phyloP scores from a whole-genome alignment of 2,888 invertebrate species.

The Sphaerophoria taeniata region DNA sequence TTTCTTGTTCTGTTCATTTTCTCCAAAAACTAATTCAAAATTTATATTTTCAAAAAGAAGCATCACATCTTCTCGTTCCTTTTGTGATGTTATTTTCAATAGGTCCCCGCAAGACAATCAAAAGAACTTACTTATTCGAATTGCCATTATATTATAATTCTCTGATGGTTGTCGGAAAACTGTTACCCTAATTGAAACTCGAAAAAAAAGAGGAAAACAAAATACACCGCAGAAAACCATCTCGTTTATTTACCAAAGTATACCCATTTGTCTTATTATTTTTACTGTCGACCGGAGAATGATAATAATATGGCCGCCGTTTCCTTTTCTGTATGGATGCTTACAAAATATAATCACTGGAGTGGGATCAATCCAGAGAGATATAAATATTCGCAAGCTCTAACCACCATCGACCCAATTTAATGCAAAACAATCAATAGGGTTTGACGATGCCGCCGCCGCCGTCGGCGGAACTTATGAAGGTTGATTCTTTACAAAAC shows the following conservation, averaged over 20 bases:
- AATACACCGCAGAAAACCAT: neutral
- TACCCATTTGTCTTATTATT: conserved; percentile 68
- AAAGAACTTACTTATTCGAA: neutral
- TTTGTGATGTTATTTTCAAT: no score
- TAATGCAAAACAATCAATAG: conserved; percentile 41
- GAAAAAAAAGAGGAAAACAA: neutral
- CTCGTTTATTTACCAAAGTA: conserved; percentile 22
- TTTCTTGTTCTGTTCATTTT: no score
- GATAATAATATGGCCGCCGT: conserved; percentile 50
- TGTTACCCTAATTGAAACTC: conserved; percentile 26
- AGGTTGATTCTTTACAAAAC: neutral
- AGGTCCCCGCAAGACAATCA: neutral
- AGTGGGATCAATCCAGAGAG: conserved; percentile 22
- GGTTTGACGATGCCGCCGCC: neutral
- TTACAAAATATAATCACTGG: conserved; percentile 30
- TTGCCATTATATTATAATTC: neutral
- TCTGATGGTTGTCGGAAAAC: neutral
- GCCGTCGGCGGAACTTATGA: neutral
- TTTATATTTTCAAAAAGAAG: no score
- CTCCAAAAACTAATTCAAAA: no score
- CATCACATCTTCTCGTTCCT: no score
- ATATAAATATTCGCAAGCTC: conserved; percentile 38
- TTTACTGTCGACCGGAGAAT: conserved; percentile 62
- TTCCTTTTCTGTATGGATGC: conserved; percentile 14
- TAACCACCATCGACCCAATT: conserved; percentile 10